These are phyloP conservation scores for Tigriopus californicus DNA, from an alignment of 2,888 invertebrate species.

Conservation along the genomic window DNA sequence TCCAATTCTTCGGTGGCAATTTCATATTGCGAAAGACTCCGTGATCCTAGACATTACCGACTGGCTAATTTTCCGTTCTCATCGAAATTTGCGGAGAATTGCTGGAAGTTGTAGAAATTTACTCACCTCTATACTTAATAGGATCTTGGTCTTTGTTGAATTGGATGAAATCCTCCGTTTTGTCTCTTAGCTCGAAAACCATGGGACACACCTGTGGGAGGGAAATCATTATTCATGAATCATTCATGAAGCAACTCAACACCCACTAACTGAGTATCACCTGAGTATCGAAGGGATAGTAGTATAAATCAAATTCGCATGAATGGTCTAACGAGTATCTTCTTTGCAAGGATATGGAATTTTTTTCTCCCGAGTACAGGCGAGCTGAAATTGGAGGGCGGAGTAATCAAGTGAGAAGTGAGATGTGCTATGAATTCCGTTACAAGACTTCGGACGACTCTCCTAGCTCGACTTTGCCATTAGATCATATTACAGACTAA, in stretches of 20 bases:
- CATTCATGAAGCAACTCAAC: too few relatives aligned
- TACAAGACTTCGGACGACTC: too few relatives aligned
- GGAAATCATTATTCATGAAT: background rate
- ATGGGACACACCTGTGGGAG: background rate
- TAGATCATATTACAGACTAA: too few relatives aligned
- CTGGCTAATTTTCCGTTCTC: too few relatives aligned
- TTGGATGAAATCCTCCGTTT: conserved; percentile 1
- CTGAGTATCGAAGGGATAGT: conserved; percentile 1
- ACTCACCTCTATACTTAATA: background rate
- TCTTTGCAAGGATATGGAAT: background rate
- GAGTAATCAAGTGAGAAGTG: background rate
- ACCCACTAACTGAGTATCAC: background rate
- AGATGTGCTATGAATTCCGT: too few relatives aligned
- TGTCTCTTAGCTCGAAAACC: background rate
- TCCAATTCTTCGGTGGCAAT: background rate
- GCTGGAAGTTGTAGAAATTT: too few relatives aligned
- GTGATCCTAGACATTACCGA: background rate
- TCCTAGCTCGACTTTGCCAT: too few relatives aligned
- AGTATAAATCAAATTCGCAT: background rate
- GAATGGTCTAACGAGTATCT: background rate
- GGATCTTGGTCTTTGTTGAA: background rate
- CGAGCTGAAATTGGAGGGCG: background rate
- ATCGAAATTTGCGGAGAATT: too few relatives aligned
- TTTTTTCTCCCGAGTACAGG: background rate
- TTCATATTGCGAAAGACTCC: background rate